Evolutionary conservation across 2,113 vertebrate genomes (phyloP).

Genomic region (Phrynosoma blainvillii): DNA sequence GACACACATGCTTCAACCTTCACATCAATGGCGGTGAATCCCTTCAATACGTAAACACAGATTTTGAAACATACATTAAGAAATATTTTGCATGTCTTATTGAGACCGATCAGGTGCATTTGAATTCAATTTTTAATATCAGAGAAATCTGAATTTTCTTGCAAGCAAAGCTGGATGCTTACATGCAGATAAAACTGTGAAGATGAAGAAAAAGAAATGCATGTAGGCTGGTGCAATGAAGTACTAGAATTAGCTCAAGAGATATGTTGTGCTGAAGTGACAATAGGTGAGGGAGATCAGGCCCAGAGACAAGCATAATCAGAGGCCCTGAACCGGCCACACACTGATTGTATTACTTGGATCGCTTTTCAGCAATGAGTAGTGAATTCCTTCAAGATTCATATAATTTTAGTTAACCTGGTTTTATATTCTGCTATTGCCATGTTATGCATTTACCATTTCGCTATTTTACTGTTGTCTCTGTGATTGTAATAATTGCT

Average conservation of each 20-base stretch:
- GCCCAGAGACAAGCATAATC: no score
- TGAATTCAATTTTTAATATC: not conserved
- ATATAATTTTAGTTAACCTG: not conserved
- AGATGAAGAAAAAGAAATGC: not conserved
- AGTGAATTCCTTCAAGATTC: not conserved
- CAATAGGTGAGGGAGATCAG: no score
- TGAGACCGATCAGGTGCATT: no score
- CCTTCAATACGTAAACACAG: no score
- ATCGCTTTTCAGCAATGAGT: not conserved
- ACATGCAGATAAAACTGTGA: not conserved
- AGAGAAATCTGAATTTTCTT: not conserved
- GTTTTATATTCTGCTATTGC: not conserved
- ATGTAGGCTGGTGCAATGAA: not conserved
- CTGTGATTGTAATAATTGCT: not conserved
- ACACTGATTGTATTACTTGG: no score
- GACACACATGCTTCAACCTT: no score
- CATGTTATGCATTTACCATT: not conserved
- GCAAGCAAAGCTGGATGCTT: not conserved
- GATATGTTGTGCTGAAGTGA: no score
- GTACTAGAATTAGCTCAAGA: not conserved
- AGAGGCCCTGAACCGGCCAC: no score
- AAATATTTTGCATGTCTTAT: no score
- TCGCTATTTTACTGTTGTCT: not conserved
- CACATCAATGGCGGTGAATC: no score
- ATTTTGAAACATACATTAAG: no score